Evolutionary conservation across 2,113 vertebrate genomes (phyloP).

Genomic region (Taxidea taxus): DNA sequence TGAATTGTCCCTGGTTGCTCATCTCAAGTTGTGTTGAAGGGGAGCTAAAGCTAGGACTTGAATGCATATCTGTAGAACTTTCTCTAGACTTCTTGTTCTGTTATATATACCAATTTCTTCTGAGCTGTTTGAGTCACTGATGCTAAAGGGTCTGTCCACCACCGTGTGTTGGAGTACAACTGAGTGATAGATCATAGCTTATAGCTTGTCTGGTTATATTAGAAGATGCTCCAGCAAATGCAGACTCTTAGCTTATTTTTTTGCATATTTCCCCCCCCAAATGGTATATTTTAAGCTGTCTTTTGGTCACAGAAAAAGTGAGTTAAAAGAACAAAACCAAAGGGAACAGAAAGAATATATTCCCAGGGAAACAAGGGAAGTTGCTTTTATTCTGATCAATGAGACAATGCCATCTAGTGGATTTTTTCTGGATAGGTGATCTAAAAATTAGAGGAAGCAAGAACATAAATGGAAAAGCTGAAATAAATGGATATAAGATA

Average conservation of each 20-base stretch:
- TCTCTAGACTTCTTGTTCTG: neutral
- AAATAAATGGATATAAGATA: neutral
- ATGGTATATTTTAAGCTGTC: neutral
- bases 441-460: neutral
- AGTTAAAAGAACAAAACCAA: neutral
- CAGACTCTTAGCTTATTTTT: neutral
- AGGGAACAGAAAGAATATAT: neutral
- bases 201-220: neutral
- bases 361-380: neutral
- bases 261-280: neutral
- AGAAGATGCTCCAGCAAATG: neutral
- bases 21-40: neutral
- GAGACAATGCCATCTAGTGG: conserved; percentile 60
- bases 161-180: fast-evolving
- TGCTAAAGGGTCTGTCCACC: neutral
- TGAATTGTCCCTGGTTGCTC: neutral
- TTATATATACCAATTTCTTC: neutral
- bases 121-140: neutral
- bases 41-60: neutral
- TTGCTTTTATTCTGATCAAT: neutral
- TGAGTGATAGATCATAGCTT: neutral
- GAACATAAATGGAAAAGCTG: neutral
- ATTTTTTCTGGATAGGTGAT: neutral
- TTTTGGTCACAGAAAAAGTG: neutral
- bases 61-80: neutral